A percentile compares a stretch with the other conserved stretches of the same genome.
Conservation (phyloP, 2,113 vertebrate species). For the Phoxinus phoxinus region DNA sequence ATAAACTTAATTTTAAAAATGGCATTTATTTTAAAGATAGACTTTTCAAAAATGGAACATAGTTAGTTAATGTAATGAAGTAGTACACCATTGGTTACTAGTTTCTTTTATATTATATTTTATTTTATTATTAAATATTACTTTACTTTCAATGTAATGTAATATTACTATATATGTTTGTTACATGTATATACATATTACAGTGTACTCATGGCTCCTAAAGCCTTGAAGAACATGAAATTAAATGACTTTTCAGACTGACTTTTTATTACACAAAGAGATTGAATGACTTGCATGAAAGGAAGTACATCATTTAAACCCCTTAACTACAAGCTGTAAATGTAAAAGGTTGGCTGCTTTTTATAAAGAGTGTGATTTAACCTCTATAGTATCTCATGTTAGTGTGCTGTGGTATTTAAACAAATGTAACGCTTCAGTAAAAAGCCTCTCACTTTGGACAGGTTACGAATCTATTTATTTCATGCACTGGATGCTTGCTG, state of each 20-base stretch:
- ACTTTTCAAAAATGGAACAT: not conserved
- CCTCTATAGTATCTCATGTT: not conserved
- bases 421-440: not conserved
- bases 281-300: slow-evolving; percentile 5
- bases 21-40: not conserved
- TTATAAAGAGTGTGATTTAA: slow-evolving; percentile 8
- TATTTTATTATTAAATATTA: not conserved
- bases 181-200: not conserved
- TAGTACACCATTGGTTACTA: not conserved
- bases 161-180: too few relatives aligned
- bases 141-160: not conserved
- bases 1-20: not conserved
- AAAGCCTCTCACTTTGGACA: not conserved
- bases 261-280: not conserved
- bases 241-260: not conserved
- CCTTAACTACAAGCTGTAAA: slow-evolving; percentile 18
- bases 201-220: too few relatives aligned
- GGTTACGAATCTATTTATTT: not conserved
- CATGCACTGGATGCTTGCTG: not conserved
- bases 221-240: slow-evolving; percentile 1
- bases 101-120: not conserved
- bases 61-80: not conserved
- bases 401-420: slow-evolving; percentile 7
- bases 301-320: not conserved
- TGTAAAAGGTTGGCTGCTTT: slow-evolving; percentile 2